Percentiles rank a stretch among this genome's conserved stretches.
phyloP scores from a whole-genome alignment of 2,797 vertebrate species.

The Peromyscus melanophrys region DNA sequence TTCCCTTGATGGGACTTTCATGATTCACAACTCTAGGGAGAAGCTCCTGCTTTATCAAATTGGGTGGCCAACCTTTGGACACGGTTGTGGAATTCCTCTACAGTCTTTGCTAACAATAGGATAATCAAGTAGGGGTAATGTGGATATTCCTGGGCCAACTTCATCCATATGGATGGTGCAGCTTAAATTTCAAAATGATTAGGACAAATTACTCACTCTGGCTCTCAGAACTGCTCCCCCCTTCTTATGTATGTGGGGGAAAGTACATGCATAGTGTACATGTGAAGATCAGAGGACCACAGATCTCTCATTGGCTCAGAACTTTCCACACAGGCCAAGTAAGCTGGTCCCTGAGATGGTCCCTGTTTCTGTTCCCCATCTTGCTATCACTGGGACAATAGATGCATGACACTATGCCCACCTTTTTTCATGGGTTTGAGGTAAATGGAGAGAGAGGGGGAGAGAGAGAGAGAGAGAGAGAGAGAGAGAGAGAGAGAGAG shows the following conservation, averaged over 20 bases:
- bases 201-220: neutral
- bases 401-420: neutral
- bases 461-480: neutral
- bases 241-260: neutral
- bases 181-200: conserved; percentile 27
- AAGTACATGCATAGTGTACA: neutral
- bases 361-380: neutral
- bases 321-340: neutral
- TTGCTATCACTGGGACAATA: neutral
- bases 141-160: conserved; percentile 6
- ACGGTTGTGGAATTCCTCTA: conserved; percentile 45
- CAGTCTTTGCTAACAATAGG: conserved; percentile 59
- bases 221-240: neutral
- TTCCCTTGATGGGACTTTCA: neutral
- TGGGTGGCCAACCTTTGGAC: conserved; percentile 74
- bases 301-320: neutral
- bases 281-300: neutral
- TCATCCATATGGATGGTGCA: neutral
- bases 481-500: no score
- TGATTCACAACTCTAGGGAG: conserved; percentile 16
- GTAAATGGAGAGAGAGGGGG: neutral
- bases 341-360: neutral
- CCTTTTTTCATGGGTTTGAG: neutral
- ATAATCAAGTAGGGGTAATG: conserved; percentile 11
- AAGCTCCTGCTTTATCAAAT: neutral